Conservation (phyloP, 2,888 invertebrate genomes). For the Leucophenga maculata region DNA sequence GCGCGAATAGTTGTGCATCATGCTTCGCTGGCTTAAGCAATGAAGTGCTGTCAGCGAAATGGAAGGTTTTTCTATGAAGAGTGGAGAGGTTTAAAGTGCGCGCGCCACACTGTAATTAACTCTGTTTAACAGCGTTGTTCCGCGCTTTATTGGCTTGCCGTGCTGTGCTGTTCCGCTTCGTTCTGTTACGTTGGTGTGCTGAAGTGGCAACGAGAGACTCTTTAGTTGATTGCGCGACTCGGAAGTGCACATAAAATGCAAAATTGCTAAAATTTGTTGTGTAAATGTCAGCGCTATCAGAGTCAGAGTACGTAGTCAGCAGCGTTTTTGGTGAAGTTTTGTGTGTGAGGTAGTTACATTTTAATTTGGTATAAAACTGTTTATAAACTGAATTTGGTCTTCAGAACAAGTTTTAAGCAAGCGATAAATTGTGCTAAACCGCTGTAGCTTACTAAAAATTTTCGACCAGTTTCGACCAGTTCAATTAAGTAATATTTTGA, state of each 20-base stretch:
- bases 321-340: neutral
- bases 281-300: too few species aligned
- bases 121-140: conserved; percentile 1
- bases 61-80: neutral
- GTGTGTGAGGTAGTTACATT: too few species aligned
- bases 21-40: too few species aligned
- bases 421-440: too few species aligned
- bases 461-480: too few species aligned
- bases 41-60: neutral
- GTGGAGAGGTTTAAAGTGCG: neutral
- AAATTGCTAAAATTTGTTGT: conserved; percentile 4
- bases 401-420: too few species aligned
- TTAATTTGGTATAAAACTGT: too few species aligned
- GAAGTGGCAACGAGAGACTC: neutral
- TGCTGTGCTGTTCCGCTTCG: too few species aligned
- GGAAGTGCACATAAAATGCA: conserved; percentile 10
- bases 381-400: too few species aligned
- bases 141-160: neutral
- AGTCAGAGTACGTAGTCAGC: neutral
- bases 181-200: neutral
- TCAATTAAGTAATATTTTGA: too few species aligned
- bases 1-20: too few species aligned
- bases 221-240: conserved; percentile 8
- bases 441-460: too few species aligned
- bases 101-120: neutral